A percentile compares a stretch with the other conserved stretches of the same genome.
phyloP scores from a whole-genome alignment of 2,888 invertebrate species.

The Athalia cordata region DNA sequence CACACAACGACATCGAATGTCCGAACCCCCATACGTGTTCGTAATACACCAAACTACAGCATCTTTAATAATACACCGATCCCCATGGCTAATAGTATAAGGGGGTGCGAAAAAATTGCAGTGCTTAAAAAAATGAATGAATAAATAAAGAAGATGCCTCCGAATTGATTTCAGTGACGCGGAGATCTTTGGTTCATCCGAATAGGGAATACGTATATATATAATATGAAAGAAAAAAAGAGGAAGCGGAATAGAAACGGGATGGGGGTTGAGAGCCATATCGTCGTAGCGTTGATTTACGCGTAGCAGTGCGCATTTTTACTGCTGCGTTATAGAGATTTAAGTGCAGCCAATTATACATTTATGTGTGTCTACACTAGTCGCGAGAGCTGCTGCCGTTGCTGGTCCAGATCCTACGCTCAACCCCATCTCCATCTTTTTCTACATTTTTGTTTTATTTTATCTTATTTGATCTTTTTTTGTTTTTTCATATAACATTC shows the following conservation, averaged over 20 bases:
- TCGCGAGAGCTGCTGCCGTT: conserved; percentile 46
- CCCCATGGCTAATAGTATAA: no score
- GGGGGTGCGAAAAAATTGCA: no score
- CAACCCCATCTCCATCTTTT: conserved; percentile 34
- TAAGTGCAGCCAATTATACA: conserved; percentile 72
- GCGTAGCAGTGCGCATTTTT: conserved; percentile 69
- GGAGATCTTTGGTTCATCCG: conserved; percentile 52
- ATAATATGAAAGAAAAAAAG: neutral
- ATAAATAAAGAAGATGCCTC: neutral
- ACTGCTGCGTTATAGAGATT: conserved; percentile 71
- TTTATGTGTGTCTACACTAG: conserved; percentile 63
- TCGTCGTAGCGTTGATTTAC: conserved; percentile 71
- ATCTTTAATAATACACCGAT: conserved; percentile 23
- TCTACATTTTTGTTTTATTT: no score
- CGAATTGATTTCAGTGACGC: neutral
- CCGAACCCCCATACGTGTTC: neutral
- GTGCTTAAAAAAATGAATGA: neutral
- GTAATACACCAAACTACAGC: no score
- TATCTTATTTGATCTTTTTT: neutral
- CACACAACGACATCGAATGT: no score
- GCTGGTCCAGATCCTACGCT: conserved; percentile 41
- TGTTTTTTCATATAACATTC: conserved; percentile 40
- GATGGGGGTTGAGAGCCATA: conserved; percentile 59
- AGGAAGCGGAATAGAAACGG: conserved; percentile 31
- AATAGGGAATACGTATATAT: conserved; percentile 36